Conservation (phyloP, 2,888 invertebrate species). For the Euplagia quadripunctaria region DNA sequence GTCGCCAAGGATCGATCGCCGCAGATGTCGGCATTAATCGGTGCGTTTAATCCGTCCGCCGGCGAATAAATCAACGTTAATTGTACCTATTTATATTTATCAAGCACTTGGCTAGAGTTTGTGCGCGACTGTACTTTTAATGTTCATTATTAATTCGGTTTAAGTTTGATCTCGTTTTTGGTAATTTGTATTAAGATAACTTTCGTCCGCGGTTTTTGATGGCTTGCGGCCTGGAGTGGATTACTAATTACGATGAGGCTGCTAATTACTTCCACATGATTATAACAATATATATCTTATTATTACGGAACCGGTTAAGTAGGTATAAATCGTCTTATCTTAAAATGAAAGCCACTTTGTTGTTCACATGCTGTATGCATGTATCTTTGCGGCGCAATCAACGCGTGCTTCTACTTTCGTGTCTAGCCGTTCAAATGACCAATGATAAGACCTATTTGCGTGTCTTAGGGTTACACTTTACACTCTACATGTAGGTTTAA, state of each 20-base stretch:
- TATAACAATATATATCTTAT: no score
- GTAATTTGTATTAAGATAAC: slow-evolving; percentile 6
- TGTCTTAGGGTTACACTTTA: no score
- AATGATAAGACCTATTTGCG: no score
- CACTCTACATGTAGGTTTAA: no score
- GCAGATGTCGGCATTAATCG: slow-evolving; percentile 84
- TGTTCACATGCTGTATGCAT: no score
- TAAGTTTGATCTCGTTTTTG: neutral
- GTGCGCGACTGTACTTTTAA: slow-evolving; percentile 61
- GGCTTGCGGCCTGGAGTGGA: neutral
- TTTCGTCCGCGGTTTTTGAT: neutral
- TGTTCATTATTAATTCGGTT: slow-evolving; percentile 15
- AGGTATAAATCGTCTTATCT: no score
- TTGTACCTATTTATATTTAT: slow-evolving; percentile 83
- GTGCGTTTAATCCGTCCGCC: slow-evolving; percentile 78
- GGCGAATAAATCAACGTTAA: slow-evolving; percentile 80
- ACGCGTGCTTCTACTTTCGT: no score
- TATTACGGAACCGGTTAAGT: no score
- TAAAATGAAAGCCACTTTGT: no score
- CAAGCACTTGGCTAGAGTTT: slow-evolving; percentile 67
- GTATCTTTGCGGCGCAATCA: no score
- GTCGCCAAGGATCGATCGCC: slow-evolving; percentile 80
- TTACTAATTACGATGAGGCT: neutral
- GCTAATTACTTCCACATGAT: no score
- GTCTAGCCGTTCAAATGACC: no score